These are phyloP conservation scores for Hemiprocne comata DNA, from an alignment of 2,113 vertebrate genomes.

Conservation along the genomic window DNA sequence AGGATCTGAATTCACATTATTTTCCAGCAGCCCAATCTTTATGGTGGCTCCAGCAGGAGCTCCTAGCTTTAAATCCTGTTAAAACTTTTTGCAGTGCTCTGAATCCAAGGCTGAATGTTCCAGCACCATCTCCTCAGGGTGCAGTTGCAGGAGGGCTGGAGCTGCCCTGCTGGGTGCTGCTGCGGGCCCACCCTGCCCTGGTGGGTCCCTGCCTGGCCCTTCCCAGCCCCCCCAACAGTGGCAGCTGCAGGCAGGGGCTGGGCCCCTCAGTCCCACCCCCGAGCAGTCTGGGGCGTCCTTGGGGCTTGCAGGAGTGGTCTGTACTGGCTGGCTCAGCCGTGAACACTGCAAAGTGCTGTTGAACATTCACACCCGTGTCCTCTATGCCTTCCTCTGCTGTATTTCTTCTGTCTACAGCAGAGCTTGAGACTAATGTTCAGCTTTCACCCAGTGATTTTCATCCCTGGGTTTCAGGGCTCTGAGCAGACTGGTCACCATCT, in stretches of 20 bases:
- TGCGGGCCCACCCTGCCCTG: not conserved
- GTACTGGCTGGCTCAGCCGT: not conserved
- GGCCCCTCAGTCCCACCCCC: fast-evolving
- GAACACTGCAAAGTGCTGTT: not conserved
- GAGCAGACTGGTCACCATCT: fast-evolving
- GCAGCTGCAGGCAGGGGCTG: not conserved
- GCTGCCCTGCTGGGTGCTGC: no score
- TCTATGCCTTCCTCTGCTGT: not conserved
- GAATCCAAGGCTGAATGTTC: fast-evolving
- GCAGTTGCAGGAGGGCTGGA: not conserved
- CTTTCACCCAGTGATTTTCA: not conserved
- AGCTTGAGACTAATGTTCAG: not conserved
- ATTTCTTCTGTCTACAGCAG: not conserved
- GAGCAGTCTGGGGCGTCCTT: not conserved
- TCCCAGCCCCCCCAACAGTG: fast-evolving
- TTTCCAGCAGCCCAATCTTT: not conserved
- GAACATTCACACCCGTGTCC: fast-evolving
- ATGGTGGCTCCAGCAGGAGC: not conserved
- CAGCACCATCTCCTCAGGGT: not conserved
- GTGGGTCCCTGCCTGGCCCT: not conserved
- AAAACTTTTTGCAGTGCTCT: not conserved
- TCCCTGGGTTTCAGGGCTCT: fast-evolving
- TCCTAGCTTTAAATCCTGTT: not conserved
- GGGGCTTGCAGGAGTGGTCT: not conserved
- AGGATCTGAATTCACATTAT: fast-evolving